A percentile compares a stretch with the other conserved stretches of the same genome.
Evolutionary conservation across 2,797 vertebrate species (phyloP).

Genomic region (Sparus aurata): DNA sequence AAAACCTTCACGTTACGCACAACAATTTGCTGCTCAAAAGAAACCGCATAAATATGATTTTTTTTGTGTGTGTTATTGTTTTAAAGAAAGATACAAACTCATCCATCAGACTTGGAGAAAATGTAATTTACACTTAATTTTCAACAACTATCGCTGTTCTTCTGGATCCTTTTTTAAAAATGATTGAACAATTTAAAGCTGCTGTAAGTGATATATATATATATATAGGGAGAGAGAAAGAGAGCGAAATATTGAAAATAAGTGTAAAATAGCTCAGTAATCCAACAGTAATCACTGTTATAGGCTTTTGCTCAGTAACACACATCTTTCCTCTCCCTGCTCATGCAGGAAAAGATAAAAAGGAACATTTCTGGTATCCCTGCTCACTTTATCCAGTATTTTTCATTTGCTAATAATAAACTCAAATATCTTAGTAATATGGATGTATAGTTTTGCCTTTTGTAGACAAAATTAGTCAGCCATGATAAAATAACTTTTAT

Average conservation of each 20-base stretch:
- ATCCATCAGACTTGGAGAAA: not conserved
- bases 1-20: constrained; percentile 13
- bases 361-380: too few species aligned
- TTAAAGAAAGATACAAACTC: not conserved
- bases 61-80: not conserved
- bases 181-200: not conserved
- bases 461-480: not conserved
- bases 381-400: too few species aligned
- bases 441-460: not conserved
- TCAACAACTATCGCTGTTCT: not conserved
- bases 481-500: not conserved
- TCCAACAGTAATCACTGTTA: too few species aligned
- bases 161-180: not conserved
- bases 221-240: too few species aligned
- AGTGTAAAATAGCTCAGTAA: too few species aligned
- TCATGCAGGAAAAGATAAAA: too few species aligned
- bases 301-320: too few species aligned
- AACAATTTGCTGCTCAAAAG: constrained; percentile 8
- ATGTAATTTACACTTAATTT: too few species aligned
- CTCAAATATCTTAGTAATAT: too few species aligned
- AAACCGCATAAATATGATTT: not conserved
- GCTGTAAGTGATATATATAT: too few species aligned
- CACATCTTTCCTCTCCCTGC: too few species aligned
- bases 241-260: too few species aligned
- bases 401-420: not conserved